Evolutionary conservation across 2,797 vertebrate species (phyloP), one percentile per base, ranked within the genome.

Genomic region (Phoeniculus purpureus): DNA sequence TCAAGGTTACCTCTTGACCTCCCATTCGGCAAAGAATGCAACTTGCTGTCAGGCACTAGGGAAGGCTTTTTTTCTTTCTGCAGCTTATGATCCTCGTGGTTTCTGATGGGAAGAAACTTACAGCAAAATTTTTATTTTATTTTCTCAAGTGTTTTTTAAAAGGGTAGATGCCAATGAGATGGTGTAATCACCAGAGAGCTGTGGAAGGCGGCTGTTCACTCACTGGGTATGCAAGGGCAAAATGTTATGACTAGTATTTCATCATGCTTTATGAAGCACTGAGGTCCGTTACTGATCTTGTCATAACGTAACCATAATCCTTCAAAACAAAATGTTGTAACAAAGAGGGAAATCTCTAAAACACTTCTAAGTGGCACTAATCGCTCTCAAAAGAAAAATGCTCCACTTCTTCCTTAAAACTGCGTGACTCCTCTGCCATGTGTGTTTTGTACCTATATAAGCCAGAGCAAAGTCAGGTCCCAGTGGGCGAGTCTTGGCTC

Each of bases 1-100:
- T 84, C 92, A 87, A 75, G 81, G 73, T 96, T 92, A 93, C 91
- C 91, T 87, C 82, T 56, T 87, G 93, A 93, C 95, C 94, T 93
- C 87, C 64, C 18, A 4, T 81, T 81, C 25, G 1, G 82, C 71
- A 72, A 94, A 83, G 93, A 95, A 94, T 95, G 87, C 62, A 76
- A 65, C 85, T 89, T 50, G 85, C 92, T 92, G 87, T 87, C 76
- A 85, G 79, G 73, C 87, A 21, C 82, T 76, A 51, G 85, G 64
- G 70, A 82, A 81, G 81, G 43, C 15, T 54, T 80, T 85, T 77
- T 85, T 83, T 59, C 65, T 81, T 73, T 59, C 81, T 82, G 40
- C 79, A 78, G 60, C 31, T 87, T 73, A 77, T 87, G 73, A 60
- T 79, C 77, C 34, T 20, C 0, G 1, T 85, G 70, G 52, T 87